These are phyloP conservation scores for Crioceris asparagi DNA, from an alignment of 2,888 invertebrate species.

Conservation along the genomic window DNA sequence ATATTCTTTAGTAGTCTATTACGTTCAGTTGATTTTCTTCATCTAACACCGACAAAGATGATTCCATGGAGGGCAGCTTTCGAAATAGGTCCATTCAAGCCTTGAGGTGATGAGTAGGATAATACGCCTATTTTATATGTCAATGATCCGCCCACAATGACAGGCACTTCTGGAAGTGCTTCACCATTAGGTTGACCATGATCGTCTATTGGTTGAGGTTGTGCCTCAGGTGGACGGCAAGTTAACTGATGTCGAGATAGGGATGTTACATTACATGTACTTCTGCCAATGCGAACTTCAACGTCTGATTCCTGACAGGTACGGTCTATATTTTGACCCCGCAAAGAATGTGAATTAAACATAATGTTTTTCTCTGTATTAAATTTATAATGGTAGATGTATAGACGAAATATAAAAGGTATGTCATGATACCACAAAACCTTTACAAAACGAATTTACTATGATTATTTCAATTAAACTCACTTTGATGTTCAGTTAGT, in stretches of 20 bases:
- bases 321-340: conserved; percentile 80
- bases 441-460: too few species aligned
- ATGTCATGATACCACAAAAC: too few species aligned
- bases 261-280: conserved; percentile 89
- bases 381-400: too few species aligned
- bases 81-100: conserved; percentile 67
- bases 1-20: conserved; percentile 94
- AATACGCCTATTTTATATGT: conserved; percentile 80
- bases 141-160: conserved; percentile 74
- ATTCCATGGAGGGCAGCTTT: conserved; percentile 76
- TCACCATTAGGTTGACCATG: conserved; percentile 51
- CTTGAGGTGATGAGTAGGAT: conserved; percentile 74
- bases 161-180: conserved; percentile 65
- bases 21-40: conserved; percentile 92
- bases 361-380: too few species aligned
- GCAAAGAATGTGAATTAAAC: conserved; percentile 16
- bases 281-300: conserved; percentile 77
- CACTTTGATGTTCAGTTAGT: conserved; percentile 85
- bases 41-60: conserved; percentile 61
- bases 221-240: conserved; percentile 81
- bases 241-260: conserved; percentile 85
- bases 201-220: conserved; percentile 53
- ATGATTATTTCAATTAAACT: conserved; percentile 26
- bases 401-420: too few species aligned
- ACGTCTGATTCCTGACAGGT: conserved; percentile 87